Percentiles rank a stretch among this genome's conserved stretches.
These are phyloP conservation scores for Chromoteleia sp. DNA, from an alignment of 2,888 invertebrate genomes.

Conservation along the genomic window DNA sequence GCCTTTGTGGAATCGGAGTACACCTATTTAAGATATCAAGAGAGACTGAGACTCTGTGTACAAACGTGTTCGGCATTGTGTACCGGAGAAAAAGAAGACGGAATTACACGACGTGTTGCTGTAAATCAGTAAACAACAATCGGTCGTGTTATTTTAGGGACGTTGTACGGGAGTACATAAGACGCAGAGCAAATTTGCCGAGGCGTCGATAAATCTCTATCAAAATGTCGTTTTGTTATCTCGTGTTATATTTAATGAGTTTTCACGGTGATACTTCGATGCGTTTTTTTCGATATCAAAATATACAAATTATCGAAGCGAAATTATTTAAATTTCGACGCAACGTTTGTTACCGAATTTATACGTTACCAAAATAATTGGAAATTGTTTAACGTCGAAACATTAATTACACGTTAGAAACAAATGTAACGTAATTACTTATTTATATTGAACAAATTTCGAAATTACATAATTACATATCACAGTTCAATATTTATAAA, in stretches of 20 bases:
- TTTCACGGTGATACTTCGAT: background rate
- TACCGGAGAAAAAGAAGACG: slow-evolving; percentile 51
- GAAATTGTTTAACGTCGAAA: too few relatives aligned
- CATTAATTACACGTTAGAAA: too few relatives aligned
- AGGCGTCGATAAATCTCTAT: slow-evolving; percentile 63
- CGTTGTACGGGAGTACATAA: slow-evolving; percentile 48
- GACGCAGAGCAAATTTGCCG: slow-evolving; percentile 53
- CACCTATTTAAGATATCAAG: slow-evolving; percentile 52
- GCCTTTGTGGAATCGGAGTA: slow-evolving; percentile 36
- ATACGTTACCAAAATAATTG: too few relatives aligned
- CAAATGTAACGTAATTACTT: too few relatives aligned
- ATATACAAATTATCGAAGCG: too few relatives aligned
- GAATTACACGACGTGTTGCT: slow-evolving; percentile 59
- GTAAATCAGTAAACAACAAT: slow-evolving; percentile 64
- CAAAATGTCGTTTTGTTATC: slow-evolving; percentile 61
- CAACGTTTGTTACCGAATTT: too few relatives aligned
- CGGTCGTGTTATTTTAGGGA: slow-evolving; percentile 59
- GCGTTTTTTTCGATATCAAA: background rate
- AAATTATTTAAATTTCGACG: too few relatives aligned
- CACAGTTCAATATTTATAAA: too few relatives aligned
- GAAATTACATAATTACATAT: too few relatives aligned
- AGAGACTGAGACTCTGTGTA: slow-evolving; percentile 47
- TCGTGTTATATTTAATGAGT: slow-evolving; percentile 48
- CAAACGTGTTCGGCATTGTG: slow-evolving; percentile 57
- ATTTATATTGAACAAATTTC: too few relatives aligned